Base-by-base conservation (phyloP, 1,140 invertebrate genomes). In the Rhagoletis zephyria region DNA sequence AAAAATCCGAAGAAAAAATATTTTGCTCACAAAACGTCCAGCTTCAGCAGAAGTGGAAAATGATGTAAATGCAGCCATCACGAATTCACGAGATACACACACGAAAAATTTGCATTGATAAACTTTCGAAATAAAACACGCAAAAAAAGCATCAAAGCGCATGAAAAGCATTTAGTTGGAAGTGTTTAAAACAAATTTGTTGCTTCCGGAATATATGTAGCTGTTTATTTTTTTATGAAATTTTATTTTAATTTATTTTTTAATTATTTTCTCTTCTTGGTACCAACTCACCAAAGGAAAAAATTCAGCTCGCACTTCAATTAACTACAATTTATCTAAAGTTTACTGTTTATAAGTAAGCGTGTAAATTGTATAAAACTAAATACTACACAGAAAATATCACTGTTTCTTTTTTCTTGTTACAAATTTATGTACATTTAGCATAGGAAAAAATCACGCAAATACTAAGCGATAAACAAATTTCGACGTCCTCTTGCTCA, bases 101-200 rank as follows among this genome's bases (percentile, higher is more conserved):
- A 81, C 74, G 74, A 81, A 81, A 81, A 81, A 81, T 56, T 81
- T 81, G 74, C 45, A 81, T 81, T 74, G 42, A 74, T 74, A 74
- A 70, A 70, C 42, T 14, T 40, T 2, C 30, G 30, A 70, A 70
- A 45, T 40, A 70, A 14, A 12, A 70, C 42, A 63, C 10, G 61
- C 16, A 56, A 56, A 56, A n/a, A 63, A 63, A 63, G 61, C 12
- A n/a, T 63, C 16, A 16, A 14, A 63, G 16, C 61, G 2, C 61
- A 63, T 12, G 16, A 63, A 63, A 63, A 63, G 5, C 61, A 12
- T 63, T 6, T 60, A 60, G 59, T 12, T 6, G 59, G 0, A 60
- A 60, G 59, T 60, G n/a, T n/a, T n/a, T n/a, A n/a, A n/a, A n/a
- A n/a, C n/a, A n/a, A n/a, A n/a, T n/a, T n/a, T n/a, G n/a, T n/a